Evolutionary conservation across 2,888 invertebrate species (phyloP), one percentile per base, ranked within the genome.

Genomic region (Nomada lathburiana): DNA sequence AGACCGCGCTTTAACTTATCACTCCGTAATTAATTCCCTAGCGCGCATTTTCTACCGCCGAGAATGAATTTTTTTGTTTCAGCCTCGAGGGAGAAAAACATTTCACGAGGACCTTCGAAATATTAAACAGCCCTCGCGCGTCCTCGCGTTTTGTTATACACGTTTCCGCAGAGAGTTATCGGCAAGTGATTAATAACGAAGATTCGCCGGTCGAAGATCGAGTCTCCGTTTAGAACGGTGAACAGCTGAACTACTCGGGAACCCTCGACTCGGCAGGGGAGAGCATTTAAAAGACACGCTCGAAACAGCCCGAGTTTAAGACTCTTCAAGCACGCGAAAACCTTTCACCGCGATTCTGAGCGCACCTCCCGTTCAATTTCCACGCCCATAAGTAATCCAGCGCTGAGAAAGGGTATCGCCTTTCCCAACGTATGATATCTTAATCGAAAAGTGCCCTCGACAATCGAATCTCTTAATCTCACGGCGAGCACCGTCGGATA

Each of bases 1-100:
- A 23, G 23, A 18, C 57, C 26, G 10, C 1, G 59, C 36, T 64
- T 76, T 57, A 64, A 77, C 78, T 80, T 62, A 77, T 80, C 50
- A 72, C 55, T 55, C 57, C 18, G 52, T 50, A 42, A 80, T 80
- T 80, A 80, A 78, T 80, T 63, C 80, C 53, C 67, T 36, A 2
- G 53, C 47, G 60, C 29, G 23, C 44, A 2, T 3, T 36, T 23
- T 57, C 18, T 42, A 29, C 59, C 7, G 13, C 52, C 3, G 11
- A 7, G 42, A 69, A 52, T 20, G 29, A 55, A 55, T 13, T 18
- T 9, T 18, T 47, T 16, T 23, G 13, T 16, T 7, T 23, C n/a
- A 2, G 13, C 29, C 2, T 7, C 20, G 42, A 7, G n/a, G 59
- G n/a, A 23, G 57, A 26, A 26, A 23, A 9, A 11, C n/a, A 20